Percentiles rank a stretch among this genome's conserved stretches.
phyloP scores from a whole-genome alignment of 2,113 vertebrate species.

The Ivindomyrus marchei region DNA sequence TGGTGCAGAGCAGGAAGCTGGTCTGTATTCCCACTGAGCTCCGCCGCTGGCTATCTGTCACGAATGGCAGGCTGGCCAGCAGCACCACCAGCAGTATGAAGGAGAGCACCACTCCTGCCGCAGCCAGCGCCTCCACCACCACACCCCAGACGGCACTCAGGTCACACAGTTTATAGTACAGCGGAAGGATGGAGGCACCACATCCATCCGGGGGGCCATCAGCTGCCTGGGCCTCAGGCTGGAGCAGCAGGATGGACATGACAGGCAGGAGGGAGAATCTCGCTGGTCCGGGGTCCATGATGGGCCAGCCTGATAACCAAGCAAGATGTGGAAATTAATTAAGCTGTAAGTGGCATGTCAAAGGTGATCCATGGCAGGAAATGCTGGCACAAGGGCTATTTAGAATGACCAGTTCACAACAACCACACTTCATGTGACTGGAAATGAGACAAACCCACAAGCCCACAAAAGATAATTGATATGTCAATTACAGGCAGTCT shows the following conservation, averaged over 20 bases:
- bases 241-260: slow-evolving; percentile 37
- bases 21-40: slow-evolving; percentile 68
- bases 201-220: slow-evolving; percentile 59
- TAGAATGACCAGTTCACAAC: background rate
- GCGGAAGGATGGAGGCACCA: slow-evolving; percentile 52
- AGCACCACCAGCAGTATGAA: slow-evolving; percentile 75
- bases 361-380: background rate
- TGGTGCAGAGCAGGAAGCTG: slow-evolving; percentile 69
- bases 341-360: background rate
- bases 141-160: slow-evolving; percentile 74
- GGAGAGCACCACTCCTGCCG: slow-evolving; percentile 66
- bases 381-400: background rate
- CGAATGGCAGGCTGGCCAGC: slow-evolving; percentile 75
- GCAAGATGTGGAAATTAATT: background rate
- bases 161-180: slow-evolving; percentile 86
- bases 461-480: background rate
- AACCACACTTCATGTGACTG: background rate
- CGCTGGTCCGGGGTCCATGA: background rate
- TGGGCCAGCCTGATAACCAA: background rate
- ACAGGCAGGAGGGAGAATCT: slow-evolving; percentile 1
- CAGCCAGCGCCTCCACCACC: slow-evolving; percentile 70
- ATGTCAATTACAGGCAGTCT: background rate
- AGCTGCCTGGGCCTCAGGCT: slow-evolving; percentile 25
- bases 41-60: slow-evolving; percentile 60
- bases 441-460: background rate